phyloP scores from a whole-genome alignment of 2,113 vertebrate genomes.

The Brachyhypopomus gauderio region DNA sequence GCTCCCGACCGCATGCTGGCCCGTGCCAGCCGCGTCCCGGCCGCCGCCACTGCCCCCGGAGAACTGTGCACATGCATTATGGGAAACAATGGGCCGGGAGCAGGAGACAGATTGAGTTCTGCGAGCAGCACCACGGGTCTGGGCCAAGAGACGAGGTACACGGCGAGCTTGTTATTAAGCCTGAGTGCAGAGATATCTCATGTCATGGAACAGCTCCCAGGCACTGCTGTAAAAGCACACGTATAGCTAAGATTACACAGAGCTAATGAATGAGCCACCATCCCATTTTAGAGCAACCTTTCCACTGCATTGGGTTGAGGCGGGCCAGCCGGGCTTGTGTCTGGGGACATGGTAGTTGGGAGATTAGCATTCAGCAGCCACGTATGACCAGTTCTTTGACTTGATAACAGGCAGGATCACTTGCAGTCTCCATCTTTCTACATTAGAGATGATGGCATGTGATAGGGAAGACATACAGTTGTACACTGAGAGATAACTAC shows the following conservation, averaged over 20 bases:
- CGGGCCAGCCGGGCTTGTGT: not conserved
- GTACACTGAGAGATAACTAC: too few species aligned
- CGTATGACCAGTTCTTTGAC: too few species aligned
- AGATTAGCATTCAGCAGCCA: not conserved
- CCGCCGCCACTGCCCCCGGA: constrained; percentile 1
- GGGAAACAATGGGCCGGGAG: constrained; percentile 18
- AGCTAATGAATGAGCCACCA: not conserved
- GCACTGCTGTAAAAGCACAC: not conserved
- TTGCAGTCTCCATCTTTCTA: too few species aligned
- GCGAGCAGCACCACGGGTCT: not conserved
- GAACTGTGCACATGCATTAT: constrained; percentile 1
- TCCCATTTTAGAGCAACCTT: not conserved
- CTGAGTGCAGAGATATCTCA: not conserved
- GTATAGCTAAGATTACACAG: not conserved
- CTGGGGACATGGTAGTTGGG: not conserved
- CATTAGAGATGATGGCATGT: too few species aligned
- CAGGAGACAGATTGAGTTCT: constrained; percentile 6
- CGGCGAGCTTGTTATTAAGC: not conserved
- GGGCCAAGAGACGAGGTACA: not conserved
- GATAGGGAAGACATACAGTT: too few species aligned
- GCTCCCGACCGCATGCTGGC: constrained; percentile 62
- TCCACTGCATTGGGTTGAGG: not conserved
- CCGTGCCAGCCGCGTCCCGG: constrained; percentile 58
- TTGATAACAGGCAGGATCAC: too few species aligned
- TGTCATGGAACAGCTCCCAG: not conserved